Percentiles rank a stretch among this genome's conserved stretches.
Conservation (phyloP, 2,797 vertebrate species). For the Clarias pachynema region DNA sequence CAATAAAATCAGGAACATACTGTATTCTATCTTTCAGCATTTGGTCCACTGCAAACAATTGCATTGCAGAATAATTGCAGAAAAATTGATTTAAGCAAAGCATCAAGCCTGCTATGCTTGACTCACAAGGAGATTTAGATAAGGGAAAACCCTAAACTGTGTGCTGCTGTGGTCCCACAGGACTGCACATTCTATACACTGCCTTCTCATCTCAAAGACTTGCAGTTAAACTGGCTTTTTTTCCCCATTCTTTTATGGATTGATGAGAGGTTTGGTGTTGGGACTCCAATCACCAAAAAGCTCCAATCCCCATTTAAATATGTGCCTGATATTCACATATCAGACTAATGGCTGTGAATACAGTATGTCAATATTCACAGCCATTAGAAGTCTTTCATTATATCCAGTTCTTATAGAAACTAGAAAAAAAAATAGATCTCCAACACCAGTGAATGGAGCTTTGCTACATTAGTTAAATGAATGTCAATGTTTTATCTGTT, state of each 20-base stretch:
- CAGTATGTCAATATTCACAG: not conserved
- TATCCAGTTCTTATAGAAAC: not conserved
- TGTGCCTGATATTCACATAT: not conserved
- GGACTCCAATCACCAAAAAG: slow-evolving; percentile 45
- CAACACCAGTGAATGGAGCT: not conserved
- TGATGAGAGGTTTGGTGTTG: slow-evolving; percentile 75
- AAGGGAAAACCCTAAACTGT: slow-evolving; percentile 57
- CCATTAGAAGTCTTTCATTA: not conserved
- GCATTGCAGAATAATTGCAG: slow-evolving; percentile 1
- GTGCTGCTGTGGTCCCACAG: slow-evolving; percentile 38
- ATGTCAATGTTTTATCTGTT: slow-evolving; percentile 70
- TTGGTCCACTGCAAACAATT: not conserved
- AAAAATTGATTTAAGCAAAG: not conserved
- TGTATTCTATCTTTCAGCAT: not conserved
- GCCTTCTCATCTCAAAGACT: slow-evolving; percentile 2
- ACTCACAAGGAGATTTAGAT: not conserved
- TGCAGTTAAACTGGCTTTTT: not conserved
- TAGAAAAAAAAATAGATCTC: not conserved
- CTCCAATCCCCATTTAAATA: slow-evolving; percentile 7
- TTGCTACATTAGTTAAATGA: slow-evolving; percentile 66
- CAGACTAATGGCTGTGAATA: no score
- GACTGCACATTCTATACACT: slow-evolving; percentile 18
- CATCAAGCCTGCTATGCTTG: not conserved
- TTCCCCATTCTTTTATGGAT: slow-evolving; percentile 36
- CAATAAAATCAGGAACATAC: not conserved